phyloP scores from a whole-genome alignment of 2,113 vertebrate genomes.

The Ammospiza caudacuta region DNA sequence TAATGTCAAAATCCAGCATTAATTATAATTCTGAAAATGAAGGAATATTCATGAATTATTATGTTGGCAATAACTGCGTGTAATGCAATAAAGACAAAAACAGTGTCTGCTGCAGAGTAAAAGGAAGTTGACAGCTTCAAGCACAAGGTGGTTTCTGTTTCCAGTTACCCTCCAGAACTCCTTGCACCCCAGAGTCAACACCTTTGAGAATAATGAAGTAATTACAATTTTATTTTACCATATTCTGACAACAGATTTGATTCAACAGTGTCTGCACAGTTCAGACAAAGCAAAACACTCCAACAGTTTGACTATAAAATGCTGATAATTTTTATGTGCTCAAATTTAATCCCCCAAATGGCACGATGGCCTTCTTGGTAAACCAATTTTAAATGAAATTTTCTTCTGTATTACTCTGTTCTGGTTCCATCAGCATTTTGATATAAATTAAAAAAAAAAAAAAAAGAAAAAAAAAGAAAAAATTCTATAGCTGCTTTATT shows the following conservation, averaged over 20 bases:
- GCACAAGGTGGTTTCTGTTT: conserved; percentile 76
- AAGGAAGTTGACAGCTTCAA: conserved; percentile 69
- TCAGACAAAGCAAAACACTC: conserved; percentile 62
- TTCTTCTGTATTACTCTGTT: conserved; percentile 19
- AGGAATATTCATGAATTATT: conserved; percentile 74
- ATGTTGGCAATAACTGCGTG: conserved; percentile 55
- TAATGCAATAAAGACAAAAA: conserved; percentile 66
- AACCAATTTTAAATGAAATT: conserved; percentile 55
- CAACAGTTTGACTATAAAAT: conserved; percentile 38
- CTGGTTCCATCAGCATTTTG: conserved; percentile 1
- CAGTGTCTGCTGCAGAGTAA: conserved; percentile 58
- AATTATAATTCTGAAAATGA: conserved; percentile 68
- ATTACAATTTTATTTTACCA: conserved; percentile 73
- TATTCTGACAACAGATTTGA: conserved; percentile 70
- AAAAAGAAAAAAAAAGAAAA: not conserved
- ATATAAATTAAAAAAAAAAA: not conserved
- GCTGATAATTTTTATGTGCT: conserved; percentile 54
- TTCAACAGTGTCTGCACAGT: conserved; percentile 44
- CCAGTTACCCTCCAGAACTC: conserved; percentile 71
- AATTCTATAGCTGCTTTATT: conserved; percentile 19
- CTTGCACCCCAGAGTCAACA: conserved; percentile 58
- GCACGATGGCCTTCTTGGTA: conserved; percentile 15
- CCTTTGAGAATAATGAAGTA: conserved; percentile 74
- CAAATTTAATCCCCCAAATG: conserved; percentile 55
- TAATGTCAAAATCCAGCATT: conserved; percentile 62